Evolutionary conservation across 2,888 invertebrate species (phyloP), one percentile per base, ranked within the genome.

Genomic region (Meliscaeva auricollis): DNA sequence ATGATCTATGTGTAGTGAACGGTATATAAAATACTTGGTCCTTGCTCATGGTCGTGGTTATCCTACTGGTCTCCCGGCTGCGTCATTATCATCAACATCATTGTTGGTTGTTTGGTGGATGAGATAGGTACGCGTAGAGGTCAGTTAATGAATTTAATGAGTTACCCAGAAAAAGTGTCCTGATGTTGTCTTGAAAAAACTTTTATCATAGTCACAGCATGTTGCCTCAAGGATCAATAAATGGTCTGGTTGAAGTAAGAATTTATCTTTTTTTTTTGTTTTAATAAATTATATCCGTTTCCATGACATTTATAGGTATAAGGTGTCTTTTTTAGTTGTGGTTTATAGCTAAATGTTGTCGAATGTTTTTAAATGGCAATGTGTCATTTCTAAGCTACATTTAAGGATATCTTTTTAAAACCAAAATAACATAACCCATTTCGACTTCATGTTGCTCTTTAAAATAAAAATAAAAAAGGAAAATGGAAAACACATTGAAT

Each of bases 131-230:
- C 64, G 3, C 11, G 26, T n/a, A 17, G 2, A 60, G 84, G 84
- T 85, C 80, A 80, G 46, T 76, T 76, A 76, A 85, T 85, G 72
- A 85, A 72, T 70, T 76, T 76, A 76, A 85, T 85, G 72, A 85
- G 75, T 70, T 70, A 80, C 58, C 72, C 70, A 75, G 70, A 44
- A 20, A 56, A 9, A 35, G 17, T 48, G 17, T 48, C 48, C 48
- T 68, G 70, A 48, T 68, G 68, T 32, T 44, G 41, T 38, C 50
- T 69, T 78, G 50, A 35, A 15, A 3, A 68, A 82, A 82, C 30
- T 83, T 69, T 41, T 64, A 50, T 58, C 70, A 54, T 66, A 68
- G 68, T 46, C 0, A 46, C 46, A 48, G 26, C 35, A 80, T 76
- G 84, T 50, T 72, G 35, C 22, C 17, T 26, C 26, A 26, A 56